Base-by-base conservation (phyloP, 2,888 invertebrate genomes). In the Venusia cambrica region DNA sequence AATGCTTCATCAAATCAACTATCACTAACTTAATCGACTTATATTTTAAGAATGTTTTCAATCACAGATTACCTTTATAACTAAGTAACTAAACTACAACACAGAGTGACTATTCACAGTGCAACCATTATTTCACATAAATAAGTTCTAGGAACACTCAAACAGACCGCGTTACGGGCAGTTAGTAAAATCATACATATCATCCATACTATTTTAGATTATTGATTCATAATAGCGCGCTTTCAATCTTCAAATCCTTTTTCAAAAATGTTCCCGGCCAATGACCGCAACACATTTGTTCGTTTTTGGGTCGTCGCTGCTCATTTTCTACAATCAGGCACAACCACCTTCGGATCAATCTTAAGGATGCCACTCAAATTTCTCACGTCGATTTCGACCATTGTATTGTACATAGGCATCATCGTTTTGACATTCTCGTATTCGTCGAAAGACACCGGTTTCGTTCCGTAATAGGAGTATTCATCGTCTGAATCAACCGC, bases 331-430 rank as follows among this genome's bases (percentile, higher is more conserved):
- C 42, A 40, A n/a, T 90, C 89, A 24, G 66, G 54, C 15, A 90
- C 56, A 8, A 72, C 22, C 5, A 91, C 83, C 36, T 49, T 56
- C 1, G 90, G 88, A 36, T 88, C 70, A 21, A 91, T 79, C 28
- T 89, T 77, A 5, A 90, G 68, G 3, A 89, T 63, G 34, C 85
- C 83, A 15, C 79, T 77, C 17, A 91, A 65, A 33, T 89, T 87
- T 5, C 78, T 70, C 24, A 89, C 75, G 4, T 85, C 83, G 8
- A 77, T 62, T 2, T 67, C 61, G 39, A 89, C 75, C 38, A 73
- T 64, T 5, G 76, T 77, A n/a, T 89, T 88, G 14, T 80, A 84
- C 27, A 90, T 74, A 0, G 89, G 79, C 71, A 91, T 87, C 0
- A 79, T 71, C 0, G 89, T 87, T 1, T 73, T 88, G 1, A 90